Evolutionary conservation across 2,797 vertebrate species (phyloP), one percentile per base, ranked within the genome.

Genomic region (Tadarida brasiliensis): DNA sequence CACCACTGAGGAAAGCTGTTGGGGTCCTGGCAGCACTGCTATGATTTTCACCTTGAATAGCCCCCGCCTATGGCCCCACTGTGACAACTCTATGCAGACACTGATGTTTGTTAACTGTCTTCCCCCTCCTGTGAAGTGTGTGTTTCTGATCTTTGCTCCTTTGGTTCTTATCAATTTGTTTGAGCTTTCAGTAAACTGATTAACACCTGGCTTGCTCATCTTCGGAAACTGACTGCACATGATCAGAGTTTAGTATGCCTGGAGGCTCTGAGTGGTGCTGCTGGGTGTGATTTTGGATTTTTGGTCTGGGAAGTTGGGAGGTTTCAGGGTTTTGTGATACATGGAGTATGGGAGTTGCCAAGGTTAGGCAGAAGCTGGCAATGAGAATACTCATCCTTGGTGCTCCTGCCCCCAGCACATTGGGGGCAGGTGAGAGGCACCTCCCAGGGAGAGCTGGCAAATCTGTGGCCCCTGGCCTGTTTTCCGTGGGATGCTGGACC

Each of bases 121-220:
- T 65, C 10, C 30, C 26, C 35, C 3, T 35, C 12, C 30, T 3
- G 7, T 22, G 19, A 65, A 68, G 26, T 4, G 7, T 35, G 35
- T 11, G 61, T 73, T 78, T 71, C 81, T 87, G 87, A 68, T 35
- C 96, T 96, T 96, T 92, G 84, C 24, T 89, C 70, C 70, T 73
- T 74, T 33, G 44, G 56, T 39, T 71, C 54, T n/a, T 82, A 86
- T 74, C 44, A 49, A 35, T 35, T 47, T 61, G 83, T 0, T 0
- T 8, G 49, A 86, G 7, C 35, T 86, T 82, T 68, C 44, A 61
- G 59, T 7, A 63, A 20, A 71, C 61, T 70, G 70, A 68, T 82
- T 82, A 84, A 87, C 57, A 67, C n/a, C 28, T 73, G 56, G n/a
- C 57, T 56, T 28, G 30, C 26, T 54, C 54, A 59, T 3, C 9